Evolutionary conservation across 2,113 vertebrate genomes (phyloP).

Genomic region (Rhinolophus sinicus): DNA sequence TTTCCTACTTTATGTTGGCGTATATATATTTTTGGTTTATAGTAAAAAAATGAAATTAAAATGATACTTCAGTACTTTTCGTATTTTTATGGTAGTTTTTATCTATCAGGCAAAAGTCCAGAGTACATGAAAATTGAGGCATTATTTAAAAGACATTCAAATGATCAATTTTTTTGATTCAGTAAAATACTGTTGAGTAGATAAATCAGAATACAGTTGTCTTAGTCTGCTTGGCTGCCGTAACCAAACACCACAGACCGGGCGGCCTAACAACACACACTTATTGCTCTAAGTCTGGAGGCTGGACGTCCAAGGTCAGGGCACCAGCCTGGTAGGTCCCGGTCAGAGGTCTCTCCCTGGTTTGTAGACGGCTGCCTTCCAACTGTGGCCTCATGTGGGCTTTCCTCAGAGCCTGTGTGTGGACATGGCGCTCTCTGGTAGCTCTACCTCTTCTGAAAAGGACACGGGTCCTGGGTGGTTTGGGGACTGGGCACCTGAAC

Average conservation of each 20-base stretch:
- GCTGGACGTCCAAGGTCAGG: accelerated
- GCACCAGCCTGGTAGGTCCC: accelerated
- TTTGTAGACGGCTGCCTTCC: accelerated
- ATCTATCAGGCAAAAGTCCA: background rate
- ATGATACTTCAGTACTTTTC: background rate
- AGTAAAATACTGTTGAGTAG: background rate
- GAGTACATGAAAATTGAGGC: background rate
- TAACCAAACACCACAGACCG: accelerated
- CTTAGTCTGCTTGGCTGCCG: accelerated
- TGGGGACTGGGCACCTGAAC: accelerated
- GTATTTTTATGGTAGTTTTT: background rate
- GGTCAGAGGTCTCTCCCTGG: accelerated
- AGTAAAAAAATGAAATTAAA: background rate
- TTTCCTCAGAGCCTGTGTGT: accelerated
- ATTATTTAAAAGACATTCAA: background rate
- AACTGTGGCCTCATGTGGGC: accelerated
- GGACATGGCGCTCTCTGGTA: no score
- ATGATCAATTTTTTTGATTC: background rate
- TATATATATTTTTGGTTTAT: background rate
- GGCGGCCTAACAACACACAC: accelerated
- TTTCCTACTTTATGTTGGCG: background rate
- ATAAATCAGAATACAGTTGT: background rate
- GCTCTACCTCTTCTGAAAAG: background rate
- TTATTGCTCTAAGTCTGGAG: accelerated
- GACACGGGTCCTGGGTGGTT: accelerated